A percentile compares a stretch with the other conserved stretches of the same genome.
These are phyloP conservation scores for Gyps fulvus DNA, from an alignment of 2,113 vertebrate species.

Conservation along the genomic window DNA sequence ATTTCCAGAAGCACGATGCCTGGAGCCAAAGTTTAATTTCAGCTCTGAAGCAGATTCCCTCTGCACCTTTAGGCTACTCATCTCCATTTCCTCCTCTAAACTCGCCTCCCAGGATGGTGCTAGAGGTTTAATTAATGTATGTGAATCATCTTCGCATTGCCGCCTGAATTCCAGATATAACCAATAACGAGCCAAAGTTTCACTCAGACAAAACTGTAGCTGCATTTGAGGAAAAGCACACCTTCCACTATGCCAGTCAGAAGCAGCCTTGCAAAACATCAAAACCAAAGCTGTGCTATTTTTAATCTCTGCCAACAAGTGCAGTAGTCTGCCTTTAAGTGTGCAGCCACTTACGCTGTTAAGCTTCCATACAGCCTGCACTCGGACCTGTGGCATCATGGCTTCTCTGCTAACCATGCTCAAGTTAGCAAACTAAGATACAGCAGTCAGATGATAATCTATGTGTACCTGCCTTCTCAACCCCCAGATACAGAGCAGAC, in stretches of 20 bases:
- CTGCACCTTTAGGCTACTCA: neutral
- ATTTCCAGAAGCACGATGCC: neutral
- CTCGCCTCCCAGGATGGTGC: neutral
- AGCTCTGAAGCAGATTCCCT: neutral
- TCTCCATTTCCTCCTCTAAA: conserved; percentile 7
- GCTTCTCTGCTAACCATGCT: neutral
- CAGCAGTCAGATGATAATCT: neutral
- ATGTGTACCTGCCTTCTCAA: neutral
- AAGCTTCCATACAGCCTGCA: neutral
- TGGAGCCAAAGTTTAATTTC: neutral
- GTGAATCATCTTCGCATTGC: neutral
- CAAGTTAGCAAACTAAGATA: neutral
- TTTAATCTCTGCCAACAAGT: neutral
- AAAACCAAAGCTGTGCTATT: neutral
- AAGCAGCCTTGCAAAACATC: neutral
- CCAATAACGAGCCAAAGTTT: neutral
- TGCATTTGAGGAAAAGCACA: neutral
- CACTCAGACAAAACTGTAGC: neutral
- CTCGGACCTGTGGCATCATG: neutral
- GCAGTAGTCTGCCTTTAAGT: neutral
- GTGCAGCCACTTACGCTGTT: neutral
- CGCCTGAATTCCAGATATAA: neutral
- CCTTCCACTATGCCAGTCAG: neutral
- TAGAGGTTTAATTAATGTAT: neutral
- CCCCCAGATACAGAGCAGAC: neutral